phyloP scores from a whole-genome alignment of 2,113 vertebrate species.

The Otus sunia region DNA sequence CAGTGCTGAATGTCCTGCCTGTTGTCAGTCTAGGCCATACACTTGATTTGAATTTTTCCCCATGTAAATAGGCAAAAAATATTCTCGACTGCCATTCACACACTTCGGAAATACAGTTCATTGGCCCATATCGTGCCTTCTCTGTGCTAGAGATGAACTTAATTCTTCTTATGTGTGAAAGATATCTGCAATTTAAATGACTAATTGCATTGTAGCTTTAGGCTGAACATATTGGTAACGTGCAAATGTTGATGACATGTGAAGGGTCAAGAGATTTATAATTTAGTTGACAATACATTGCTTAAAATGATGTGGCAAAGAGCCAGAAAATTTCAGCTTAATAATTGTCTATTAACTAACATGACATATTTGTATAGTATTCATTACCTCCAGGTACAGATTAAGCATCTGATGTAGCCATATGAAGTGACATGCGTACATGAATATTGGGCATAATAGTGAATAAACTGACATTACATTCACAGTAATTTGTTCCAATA shows the following conservation, averaged over 20 bases:
- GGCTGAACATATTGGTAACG: slow-evolving; percentile 67
- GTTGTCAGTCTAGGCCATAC: slow-evolving; percentile 38
- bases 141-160: slow-evolving; percentile 40
- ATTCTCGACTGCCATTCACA: slow-evolving; percentile 42
- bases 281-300: slow-evolving; percentile 64
- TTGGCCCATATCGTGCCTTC: neutral
- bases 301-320: slow-evolving; percentile 71
- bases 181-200: slow-evolving; percentile 72
- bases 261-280: slow-evolving; percentile 72
- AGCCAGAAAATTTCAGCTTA: slow-evolving; percentile 71
- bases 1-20: neutral
- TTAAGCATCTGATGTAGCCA: slow-evolving; percentile 69
- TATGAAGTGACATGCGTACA: slow-evolving; percentile 52
- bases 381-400: slow-evolving; percentile 74
- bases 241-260: slow-evolving; percentile 66
- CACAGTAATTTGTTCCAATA: slow-evolving; percentile 64
- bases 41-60: neutral
- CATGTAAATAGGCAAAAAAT: slow-evolving; percentile 37
- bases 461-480: slow-evolving; percentile 63
- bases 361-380: slow-evolving; percentile 67
- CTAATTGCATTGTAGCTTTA: slow-evolving; percentile 70
- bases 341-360: slow-evolving; percentile 74
- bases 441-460: slow-evolving; percentile 62
- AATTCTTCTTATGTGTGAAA: slow-evolving; percentile 58
- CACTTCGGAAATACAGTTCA: slow-evolving; percentile 1